Conservation (phyloP, 1,140 invertebrate genomes). For the Cyclina sinensis region DNA sequence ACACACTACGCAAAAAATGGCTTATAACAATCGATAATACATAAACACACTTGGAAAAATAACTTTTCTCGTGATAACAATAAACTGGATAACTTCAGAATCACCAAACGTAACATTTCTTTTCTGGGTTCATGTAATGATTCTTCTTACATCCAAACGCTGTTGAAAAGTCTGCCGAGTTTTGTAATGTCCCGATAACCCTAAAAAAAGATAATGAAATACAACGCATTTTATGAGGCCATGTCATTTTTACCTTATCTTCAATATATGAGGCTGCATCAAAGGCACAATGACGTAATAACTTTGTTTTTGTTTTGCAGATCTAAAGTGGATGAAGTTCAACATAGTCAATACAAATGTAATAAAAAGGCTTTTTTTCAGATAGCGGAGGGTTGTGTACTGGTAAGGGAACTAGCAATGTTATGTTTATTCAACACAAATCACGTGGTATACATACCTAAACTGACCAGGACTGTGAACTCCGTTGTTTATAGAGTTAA, state of each 20-base stretch:
- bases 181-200: slow-evolving; percentile 68
- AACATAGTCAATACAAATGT: not conserved
- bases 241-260: too few species aligned
- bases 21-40: too few species aligned
- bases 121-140: slow-evolving; percentile 62
- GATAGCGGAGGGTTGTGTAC: not conserved
- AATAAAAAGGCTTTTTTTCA: not conserved
- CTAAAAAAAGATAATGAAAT: slow-evolving; percentile 61
- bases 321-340: not conserved
- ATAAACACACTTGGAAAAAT: too few species aligned
- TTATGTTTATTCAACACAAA: not conserved
- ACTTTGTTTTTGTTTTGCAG: too few species aligned
- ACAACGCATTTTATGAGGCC: too few species aligned
- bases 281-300: too few species aligned
- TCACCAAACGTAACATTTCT: slow-evolving; percentile 71
- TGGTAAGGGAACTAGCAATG: not conserved
- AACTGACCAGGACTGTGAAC: slow-evolving; percentile 61
- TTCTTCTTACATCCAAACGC: slow-evolving; percentile 58
- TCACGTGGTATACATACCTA: slow-evolving; percentile 31
- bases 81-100: not conserved
- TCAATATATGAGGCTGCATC: too few species aligned
- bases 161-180: slow-evolving; percentile 65
- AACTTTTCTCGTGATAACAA: too few species aligned
- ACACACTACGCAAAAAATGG: too few species aligned
- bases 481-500: slow-evolving; percentile 49